A percentile compares a stretch with the other conserved stretches of the same genome.
These are phyloP conservation scores for Drosophila repleta DNA, from an alignment of 1,140 invertebrate genomes.

Conservation along the genomic window DNA sequence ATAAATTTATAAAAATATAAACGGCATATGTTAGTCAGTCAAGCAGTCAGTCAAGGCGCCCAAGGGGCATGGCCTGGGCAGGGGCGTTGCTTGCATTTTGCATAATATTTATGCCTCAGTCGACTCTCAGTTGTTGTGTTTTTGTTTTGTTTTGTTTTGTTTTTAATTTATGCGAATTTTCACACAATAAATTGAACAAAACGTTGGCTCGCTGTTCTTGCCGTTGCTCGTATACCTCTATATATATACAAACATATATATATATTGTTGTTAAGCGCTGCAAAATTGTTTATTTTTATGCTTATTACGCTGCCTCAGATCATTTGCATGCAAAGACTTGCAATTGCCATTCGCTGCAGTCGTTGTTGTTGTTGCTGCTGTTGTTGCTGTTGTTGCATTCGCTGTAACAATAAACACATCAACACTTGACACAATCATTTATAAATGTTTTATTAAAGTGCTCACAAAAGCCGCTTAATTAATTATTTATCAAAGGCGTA, in stretches of 20 bases:
- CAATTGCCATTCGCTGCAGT: constrained; percentile 44
- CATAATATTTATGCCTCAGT: constrained; percentile 78
- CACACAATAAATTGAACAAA: constrained; percentile 82
- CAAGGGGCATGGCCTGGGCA: constrained; percentile 20
- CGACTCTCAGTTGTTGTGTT: constrained; percentile 26
- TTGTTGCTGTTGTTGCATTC: constrained; percentile 13
- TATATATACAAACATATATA: constrained; percentile 39
- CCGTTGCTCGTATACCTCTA: not conserved
- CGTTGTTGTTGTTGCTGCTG: constrained; percentile 7
- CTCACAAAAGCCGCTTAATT: constrained; percentile 60
- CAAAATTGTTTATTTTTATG: constrained; percentile 78
- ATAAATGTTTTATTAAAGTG: constrained; percentile 71
- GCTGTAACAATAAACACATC: constrained; percentile 72
- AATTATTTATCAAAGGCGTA: constrained; percentile 77
- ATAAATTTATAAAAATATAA: constrained; percentile 43
- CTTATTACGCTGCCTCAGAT: constrained; percentile 71
- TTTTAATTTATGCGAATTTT: constrained; percentile 79
- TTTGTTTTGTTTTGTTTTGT: constrained; percentile 8
- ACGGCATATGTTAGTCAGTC: constrained; percentile 40
- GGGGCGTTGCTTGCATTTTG: constrained; percentile 63
- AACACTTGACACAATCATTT: constrained; percentile 80
- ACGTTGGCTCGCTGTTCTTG: constrained; percentile 45
- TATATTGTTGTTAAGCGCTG: constrained; percentile 38
- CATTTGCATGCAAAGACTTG: constrained; percentile 68
- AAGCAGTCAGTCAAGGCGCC: not conserved